Percentiles rank a stretch among this genome's conserved stretches.
Conservation (phyloP, 2,888 invertebrate species). For the Ophioninae sp. region DNA sequence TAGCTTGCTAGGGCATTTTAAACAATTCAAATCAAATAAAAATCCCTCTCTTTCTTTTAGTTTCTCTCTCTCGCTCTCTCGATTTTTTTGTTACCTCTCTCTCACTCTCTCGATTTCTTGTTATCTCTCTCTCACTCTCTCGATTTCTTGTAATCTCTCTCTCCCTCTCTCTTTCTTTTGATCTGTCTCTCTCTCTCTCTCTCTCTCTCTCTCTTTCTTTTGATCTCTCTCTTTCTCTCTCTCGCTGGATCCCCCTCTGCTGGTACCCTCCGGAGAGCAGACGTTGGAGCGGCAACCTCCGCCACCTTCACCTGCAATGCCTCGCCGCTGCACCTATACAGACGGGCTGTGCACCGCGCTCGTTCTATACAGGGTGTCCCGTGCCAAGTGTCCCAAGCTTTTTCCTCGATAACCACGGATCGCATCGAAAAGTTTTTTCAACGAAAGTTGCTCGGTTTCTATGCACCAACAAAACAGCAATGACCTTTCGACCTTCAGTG, state of each 20-base stretch:
- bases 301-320: slow-evolving; percentile 55
- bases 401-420: background rate
- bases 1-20: no score
- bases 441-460: background rate
- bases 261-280: slow-evolving; percentile 57
- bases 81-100: no score
- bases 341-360: background rate
- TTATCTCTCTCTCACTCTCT: background rate
- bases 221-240: background rate
- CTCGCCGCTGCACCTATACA: slow-evolving; percentile 45
- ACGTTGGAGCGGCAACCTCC: slow-evolving; percentile 64
- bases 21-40: no score
- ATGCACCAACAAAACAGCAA: background rate
- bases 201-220: slow-evolving; percentile 26
- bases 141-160: background rate
- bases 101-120: no score
- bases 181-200: slow-evolving; percentile 3
- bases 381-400: background rate
- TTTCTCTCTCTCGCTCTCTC: no score
- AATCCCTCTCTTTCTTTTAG: no score
- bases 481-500: background rate
- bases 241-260: background rate
- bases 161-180: background rate
- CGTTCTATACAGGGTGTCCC: background rate
- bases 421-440: background rate